These are phyloP conservation scores for Chrysolina oricalcia DNA, from an alignment of 2,888 invertebrate genomes.

Conservation along the genomic window DNA sequence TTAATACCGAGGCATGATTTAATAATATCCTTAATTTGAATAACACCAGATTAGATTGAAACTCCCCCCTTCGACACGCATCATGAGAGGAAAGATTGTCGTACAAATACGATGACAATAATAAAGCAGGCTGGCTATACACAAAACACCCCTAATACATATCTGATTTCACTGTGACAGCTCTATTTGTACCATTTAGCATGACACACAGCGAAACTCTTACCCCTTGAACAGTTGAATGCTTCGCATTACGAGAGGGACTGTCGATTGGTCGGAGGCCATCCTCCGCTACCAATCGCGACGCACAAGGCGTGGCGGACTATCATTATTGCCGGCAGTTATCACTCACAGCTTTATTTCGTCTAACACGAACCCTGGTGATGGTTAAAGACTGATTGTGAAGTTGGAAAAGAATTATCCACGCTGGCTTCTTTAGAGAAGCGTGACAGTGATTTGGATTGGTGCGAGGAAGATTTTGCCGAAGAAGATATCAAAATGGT, in stretches of 20 bases:
- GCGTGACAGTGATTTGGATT: slow-evolving; percentile 68
- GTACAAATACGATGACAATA: slow-evolving; percentile 43
- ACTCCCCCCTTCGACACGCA: slow-evolving; percentile 19
- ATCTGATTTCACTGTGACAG: slow-evolving; percentile 68
- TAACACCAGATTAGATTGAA: slow-evolving; percentile 26
- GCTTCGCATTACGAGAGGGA: slow-evolving; percentile 43
- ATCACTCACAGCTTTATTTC: slow-evolving; percentile 50
- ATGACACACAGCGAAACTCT: slow-evolving; percentile 32
- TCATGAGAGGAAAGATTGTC: slow-evolving; percentile 19
- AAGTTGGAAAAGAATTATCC: slow-evolving; percentile 44
- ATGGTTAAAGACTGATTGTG: slow-evolving; percentile 39
- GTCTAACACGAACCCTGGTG: slow-evolving; percentile 49
- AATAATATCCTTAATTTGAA: slow-evolving; percentile 23
- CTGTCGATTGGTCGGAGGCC: slow-evolving; percentile 55
- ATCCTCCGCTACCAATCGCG: slow-evolving; percentile 53
- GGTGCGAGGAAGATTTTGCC: slow-evolving; percentile 66
- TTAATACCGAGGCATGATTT: slow-evolving; percentile 20
- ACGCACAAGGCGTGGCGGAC: slow-evolving; percentile 52
- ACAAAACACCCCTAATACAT: slow-evolving; percentile 62
- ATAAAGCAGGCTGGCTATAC: slow-evolving; percentile 46
- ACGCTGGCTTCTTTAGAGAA: slow-evolving; percentile 70
- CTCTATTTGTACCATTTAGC: slow-evolving; percentile 67
- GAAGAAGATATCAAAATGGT: slow-evolving; percentile 68
- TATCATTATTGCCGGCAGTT: slow-evolving; percentile 53
- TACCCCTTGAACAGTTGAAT: slow-evolving; percentile 57